A percentile compares a stretch with the other conserved stretches of the same genome.
Conservation (phyloP, 2,113 vertebrate genomes). For the Cyprinus carpio region DNA sequence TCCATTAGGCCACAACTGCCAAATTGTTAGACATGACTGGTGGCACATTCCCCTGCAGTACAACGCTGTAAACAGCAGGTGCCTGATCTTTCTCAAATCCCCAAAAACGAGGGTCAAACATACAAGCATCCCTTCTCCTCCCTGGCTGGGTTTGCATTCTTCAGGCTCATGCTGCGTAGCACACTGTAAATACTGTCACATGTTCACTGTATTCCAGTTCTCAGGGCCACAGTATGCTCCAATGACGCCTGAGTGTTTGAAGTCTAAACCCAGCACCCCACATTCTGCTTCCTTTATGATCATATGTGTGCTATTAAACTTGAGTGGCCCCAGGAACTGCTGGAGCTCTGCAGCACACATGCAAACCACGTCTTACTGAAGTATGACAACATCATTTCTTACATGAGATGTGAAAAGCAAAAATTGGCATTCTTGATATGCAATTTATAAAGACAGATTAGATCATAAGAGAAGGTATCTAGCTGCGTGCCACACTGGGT, state of each 20-base stretch:
- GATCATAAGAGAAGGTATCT: neutral
- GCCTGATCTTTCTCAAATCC: neutral
- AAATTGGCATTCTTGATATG: neutral
- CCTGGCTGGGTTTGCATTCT: neutral
- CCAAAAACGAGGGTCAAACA: neutral
- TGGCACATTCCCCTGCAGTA: neutral
- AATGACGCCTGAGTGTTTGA: constrained; percentile 49
- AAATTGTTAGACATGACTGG: neutral
- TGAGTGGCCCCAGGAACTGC: constrained; percentile 41
- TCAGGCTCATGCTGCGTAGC: constrained; percentile 12
- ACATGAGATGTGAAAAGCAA: neutral
- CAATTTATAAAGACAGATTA: neutral
- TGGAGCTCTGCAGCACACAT: constrained; percentile 46
- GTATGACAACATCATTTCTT: constrained; percentile 13
- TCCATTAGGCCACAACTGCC: neutral
- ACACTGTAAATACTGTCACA: constrained; percentile 28
- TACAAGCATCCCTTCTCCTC: neutral
- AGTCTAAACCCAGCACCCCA: constrained; percentile 40
- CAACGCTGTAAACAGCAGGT: neutral
- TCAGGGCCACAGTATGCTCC: constrained; percentile 50
- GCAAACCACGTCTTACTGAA: constrained; percentile 23
- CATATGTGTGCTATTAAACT: constrained; percentile 54
- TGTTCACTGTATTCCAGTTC: constrained; percentile 40
- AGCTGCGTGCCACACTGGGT: neutral
- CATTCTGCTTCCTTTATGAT: constrained; percentile 54